Conservation (phyloP, 2,888 invertebrate species). For the Cryptophagus acutangulus region DNA sequence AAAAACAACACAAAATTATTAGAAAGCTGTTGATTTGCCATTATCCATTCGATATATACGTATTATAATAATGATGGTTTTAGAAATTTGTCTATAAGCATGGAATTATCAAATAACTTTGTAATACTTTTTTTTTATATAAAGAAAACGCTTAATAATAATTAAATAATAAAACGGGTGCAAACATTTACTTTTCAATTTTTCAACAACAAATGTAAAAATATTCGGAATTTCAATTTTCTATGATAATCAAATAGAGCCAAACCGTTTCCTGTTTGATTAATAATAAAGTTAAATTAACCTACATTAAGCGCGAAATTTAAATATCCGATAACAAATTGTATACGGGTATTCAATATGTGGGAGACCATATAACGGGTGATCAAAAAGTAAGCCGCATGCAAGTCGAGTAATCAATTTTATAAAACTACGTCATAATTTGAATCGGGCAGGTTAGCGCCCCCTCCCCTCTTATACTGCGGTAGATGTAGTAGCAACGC, state of each 20-base stretch:
- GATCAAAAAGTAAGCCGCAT: too few relatives aligned
- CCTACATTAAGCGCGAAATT: conserved; percentile 5
- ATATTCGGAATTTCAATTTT: too few relatives aligned
- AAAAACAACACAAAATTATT: conserved; percentile 5
- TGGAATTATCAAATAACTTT: conserved; percentile 7
- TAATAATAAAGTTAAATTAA: conserved; percentile 3
- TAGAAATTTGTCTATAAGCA: conserved; percentile 6
- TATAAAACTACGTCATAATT: too few relatives aligned
- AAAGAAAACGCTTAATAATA: conserved; percentile 2
- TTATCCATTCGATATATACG: background rate
- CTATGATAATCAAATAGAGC: too few relatives aligned
- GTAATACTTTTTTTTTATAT: conserved; percentile 6
- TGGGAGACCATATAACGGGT: too few relatives aligned
- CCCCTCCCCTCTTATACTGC: too few relatives aligned
- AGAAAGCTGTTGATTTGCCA: conserved; percentile 6
- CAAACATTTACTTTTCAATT: too few relatives aligned
- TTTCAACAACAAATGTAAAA: too few relatives aligned
- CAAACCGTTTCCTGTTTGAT: conserved; percentile 2
- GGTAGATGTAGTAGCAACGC: too few relatives aligned
- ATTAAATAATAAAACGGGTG: too few relatives aligned
- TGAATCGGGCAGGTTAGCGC: too few relatives aligned
- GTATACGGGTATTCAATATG: conserved; percentile 3
- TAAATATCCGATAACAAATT: conserved; percentile 7
- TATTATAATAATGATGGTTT: conserved; percentile 1
- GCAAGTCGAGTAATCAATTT: too few relatives aligned